Conservation (phyloP, 2,888 invertebrate species). For the Loripinus fragilis region DNA sequence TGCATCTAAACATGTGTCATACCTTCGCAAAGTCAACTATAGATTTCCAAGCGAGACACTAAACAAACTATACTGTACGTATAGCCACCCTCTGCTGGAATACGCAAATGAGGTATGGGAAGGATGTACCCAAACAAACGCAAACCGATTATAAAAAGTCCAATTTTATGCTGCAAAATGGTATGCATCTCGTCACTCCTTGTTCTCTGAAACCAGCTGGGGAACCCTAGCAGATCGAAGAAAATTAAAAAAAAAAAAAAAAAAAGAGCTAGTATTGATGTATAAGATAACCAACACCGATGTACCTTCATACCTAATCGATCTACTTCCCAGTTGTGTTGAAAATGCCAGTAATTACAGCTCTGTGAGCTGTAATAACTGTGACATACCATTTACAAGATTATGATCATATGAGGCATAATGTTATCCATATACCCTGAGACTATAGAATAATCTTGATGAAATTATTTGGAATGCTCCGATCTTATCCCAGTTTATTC, state of each 20-base stretch:
- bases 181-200: not conserved
- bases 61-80: not conserved
- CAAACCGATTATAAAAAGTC: not conserved
- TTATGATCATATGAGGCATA: not conserved
- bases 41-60: not conserved
- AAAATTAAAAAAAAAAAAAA: not conserved
- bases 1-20: not conserved
- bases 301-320: not conserved
- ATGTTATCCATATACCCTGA: not conserved
- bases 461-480: not conserved
- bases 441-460: not conserved
- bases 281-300: not conserved
- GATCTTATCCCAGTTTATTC: not conserved
- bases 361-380: not conserved
- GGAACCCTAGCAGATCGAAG: not conserved
- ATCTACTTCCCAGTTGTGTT: not conserved
- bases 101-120: constrained; percentile 8
- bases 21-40: not conserved
- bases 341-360: not conserved
- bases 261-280: not conserved
- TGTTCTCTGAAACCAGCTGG: not conserved
- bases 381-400: not conserved
- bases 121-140: not conserved
- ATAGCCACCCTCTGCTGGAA: not conserved
- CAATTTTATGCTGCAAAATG: not conserved